Base-by-base conservation (phyloP, 2,888 invertebrate species). In the Oscheius sp. region DNA sequence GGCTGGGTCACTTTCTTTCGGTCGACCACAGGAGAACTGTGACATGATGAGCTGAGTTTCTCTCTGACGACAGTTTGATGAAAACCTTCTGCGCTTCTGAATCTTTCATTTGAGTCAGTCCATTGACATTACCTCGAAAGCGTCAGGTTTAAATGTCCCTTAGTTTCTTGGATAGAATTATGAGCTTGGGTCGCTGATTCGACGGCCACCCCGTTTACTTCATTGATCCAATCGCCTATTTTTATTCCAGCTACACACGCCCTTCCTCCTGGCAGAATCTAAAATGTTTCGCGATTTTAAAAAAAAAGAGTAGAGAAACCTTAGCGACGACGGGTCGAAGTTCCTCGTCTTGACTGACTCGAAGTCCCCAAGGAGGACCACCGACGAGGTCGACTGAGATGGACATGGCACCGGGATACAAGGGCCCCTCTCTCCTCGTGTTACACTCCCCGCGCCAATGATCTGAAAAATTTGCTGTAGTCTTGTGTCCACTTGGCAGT, bases 301-400 rank as follows among this genome's bases (percentile, higher is more conserved):
- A 13, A 49, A 49, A 49, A 49, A 49, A 49, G 16, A 13, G 9
- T 3, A 9, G 5, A 25, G 25, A 29, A 18, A 61, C 71, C 71
- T 71, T 71, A 18, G 61, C 53, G 7, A 71, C 71, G 27, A 63
- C 63, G 13, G 71, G 71, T 13, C 63, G 59, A 13, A 71, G 35
- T 21, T 59, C 66, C 35, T 64, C 64, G 35, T 72, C 35, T 16
- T 53, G 18, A 3, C 56, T 27, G 27, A 72, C 18, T 1, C 72
- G 53, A 13, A 72, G 45, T 21, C 72, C 72, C 72, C 72, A 72
- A n/a, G 72, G 72, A 18, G 72, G 72, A 16, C 72, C 72, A 13
- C 72, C 72, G 13, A 27, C 23, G 16, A 72, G 27, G 13, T 64
- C 43, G 6, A 72, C n/a, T 27, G 61, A 35, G n/a, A 71, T 25